A percentile compares a stretch with the other conserved stretches of the same genome.
These are phyloP conservation scores for Abrostola tripartita DNA, from an alignment of 2,888 invertebrate genomes.

Conservation along the genomic window DNA sequence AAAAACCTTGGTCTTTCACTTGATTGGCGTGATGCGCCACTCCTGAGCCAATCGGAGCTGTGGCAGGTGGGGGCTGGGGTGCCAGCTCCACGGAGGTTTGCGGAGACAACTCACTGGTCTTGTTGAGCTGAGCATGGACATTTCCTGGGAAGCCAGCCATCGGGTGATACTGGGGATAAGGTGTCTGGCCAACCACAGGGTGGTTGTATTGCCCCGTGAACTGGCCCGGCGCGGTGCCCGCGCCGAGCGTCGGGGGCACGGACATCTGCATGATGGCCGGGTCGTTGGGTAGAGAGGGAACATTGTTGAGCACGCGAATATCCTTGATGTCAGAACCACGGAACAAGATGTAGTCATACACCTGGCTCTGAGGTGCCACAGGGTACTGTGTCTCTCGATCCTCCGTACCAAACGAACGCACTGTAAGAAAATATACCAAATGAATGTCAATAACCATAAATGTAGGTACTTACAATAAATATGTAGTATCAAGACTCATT, in stretches of 20 bases:
- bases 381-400: slow-evolving; percentile 98
- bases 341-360: slow-evolving; percentile 99
- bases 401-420: slow-evolving; percentile 99
- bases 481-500: slow-evolving; percentile 8
- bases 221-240: slow-evolving; percentile 89
- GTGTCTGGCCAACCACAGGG: slow-evolving; percentile 90
- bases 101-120: slow-evolving; percentile 88
- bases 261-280: slow-evolving; percentile 99
- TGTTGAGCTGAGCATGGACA: slow-evolving; percentile 82
- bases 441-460: slow-evolving; percentile 20
- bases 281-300: slow-evolving; percentile 96
- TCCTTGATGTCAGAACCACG: slow-evolving; percentile 99
- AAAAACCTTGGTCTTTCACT: slow-evolving; percentile 89
- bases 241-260: slow-evolving; percentile 91
- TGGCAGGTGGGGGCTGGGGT: slow-evolving; percentile 72
- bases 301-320: slow-evolving; percentile 97
- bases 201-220: slow-evolving; percentile 90
- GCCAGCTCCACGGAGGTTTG: slow-evolving; percentile 82
- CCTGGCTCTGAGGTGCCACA: slow-evolving; percentile 98
- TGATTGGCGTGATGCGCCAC: slow-evolving; percentile 82
- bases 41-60: slow-evolving; percentile 84
- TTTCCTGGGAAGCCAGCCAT: slow-evolving; percentile 86
- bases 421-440: slow-evolving; percentile 88
- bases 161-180: slow-evolving; percentile 84
- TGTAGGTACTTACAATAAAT: background rate